Percentiles rank a stretch among this genome's conserved stretches.
Evolutionary conservation across 2,888 invertebrate species (phyloP).

Genomic region (Tipula unca): DNA sequence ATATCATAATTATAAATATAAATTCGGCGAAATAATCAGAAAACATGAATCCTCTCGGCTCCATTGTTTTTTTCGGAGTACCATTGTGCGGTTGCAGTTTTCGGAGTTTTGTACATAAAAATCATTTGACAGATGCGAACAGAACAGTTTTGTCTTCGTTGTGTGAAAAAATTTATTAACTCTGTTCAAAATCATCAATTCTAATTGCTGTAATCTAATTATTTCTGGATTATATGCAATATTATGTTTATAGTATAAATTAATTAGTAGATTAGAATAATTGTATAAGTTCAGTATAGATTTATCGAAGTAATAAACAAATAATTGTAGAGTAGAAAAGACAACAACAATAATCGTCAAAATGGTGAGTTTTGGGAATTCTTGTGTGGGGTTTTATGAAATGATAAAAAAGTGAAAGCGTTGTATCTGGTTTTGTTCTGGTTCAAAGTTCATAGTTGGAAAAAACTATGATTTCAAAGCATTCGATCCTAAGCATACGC

Average conservation of each 20-base stretch:
- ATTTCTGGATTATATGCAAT: not conserved
- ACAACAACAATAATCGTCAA: not conserved
- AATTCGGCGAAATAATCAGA: not conserved
- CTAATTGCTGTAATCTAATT: not conserved
- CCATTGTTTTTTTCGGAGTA: not conserved
- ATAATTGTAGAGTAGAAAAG: not conserved
- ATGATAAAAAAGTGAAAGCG: no score
- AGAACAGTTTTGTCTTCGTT: not conserved
- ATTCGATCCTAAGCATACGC: no score
- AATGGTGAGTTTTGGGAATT: not conserved
- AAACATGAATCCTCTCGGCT: not conserved
- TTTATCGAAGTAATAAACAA: not conserved
- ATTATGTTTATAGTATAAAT: not conserved
- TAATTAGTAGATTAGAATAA: not conserved
- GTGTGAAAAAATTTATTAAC: not conserved
- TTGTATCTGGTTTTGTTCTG: no score
- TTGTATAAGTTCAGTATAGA: not conserved
- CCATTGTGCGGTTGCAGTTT: not conserved
- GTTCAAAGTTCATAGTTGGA: no score
- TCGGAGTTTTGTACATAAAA: not conserved
- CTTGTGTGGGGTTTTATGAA: not conserved
- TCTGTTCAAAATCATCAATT: not conserved
- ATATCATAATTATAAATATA: not conserved
- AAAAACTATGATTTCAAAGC: no score
- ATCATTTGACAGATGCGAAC: not conserved